Percentiles rank a stretch among this genome's conserved stretches.
Evolutionary conservation across 2,797 vertebrate species (phyloP).

Genomic region (Synaphobranchus kaupii): DNA sequence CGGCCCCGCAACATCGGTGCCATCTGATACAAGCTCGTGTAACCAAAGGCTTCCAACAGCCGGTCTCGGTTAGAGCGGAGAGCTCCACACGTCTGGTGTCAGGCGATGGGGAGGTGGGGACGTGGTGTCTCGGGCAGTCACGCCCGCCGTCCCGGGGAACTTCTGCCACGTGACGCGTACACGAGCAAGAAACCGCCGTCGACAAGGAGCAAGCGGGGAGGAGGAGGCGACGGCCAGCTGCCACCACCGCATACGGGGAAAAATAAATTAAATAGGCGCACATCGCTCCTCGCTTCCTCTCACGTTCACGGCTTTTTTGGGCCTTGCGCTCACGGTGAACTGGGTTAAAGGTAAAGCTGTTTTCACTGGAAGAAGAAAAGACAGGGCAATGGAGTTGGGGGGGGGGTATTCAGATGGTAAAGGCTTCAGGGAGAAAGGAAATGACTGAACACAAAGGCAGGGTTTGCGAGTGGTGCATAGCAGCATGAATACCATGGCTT

Average conservation of each 20-base stretch:
- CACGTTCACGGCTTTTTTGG: neutral
- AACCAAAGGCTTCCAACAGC: conserved; percentile 59
- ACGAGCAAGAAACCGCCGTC: conserved; percentile 65
- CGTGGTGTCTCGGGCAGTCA: conserved; percentile 51
- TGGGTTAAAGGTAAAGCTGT: conserved; percentile 62
- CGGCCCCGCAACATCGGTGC: conserved; percentile 37
- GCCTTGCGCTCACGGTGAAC: conserved; percentile 37
- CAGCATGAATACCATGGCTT: neutral
- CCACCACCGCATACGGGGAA: conserved; percentile 53
- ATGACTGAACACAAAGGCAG: conserved; percentile 28
- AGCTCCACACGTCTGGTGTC: conserved; percentile 54
- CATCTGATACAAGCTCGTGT: conserved; percentile 58
- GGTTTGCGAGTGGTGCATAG: neutral
- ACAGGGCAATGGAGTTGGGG: conserved; percentile 6
- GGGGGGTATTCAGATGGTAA: neutral
- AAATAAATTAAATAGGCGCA: conserved; percentile 42
- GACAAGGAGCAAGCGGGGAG: conserved; percentile 59
- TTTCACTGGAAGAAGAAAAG: neutral
- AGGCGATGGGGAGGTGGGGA: conserved; percentile 1
- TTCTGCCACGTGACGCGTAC: conserved; percentile 70
- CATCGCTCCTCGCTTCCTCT: too few relatives aligned
- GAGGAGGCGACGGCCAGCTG: conserved; percentile 57
- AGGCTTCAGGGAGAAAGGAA: neutral
- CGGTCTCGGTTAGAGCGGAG: conserved; percentile 60
- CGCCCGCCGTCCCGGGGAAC: conserved; percentile 70